Evolutionary conservation across 2,113 vertebrate genomes (phyloP), one percentile per base, ranked within the genome.

Genomic region (Asarcornis scutulata): DNA sequence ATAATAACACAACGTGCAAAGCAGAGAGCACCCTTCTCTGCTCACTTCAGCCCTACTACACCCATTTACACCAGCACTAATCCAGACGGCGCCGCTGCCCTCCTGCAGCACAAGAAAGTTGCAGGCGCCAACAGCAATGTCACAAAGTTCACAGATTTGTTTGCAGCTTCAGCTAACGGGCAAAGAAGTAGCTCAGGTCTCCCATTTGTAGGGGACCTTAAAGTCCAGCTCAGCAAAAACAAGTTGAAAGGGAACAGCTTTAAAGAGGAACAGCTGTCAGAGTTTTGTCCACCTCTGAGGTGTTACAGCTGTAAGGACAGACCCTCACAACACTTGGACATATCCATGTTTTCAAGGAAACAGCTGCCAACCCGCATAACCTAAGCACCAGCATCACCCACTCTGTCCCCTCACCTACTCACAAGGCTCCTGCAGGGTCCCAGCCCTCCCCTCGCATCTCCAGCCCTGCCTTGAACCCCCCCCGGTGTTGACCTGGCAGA

Each of bases 391-490:
- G 2, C 58, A 42, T 11, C 48, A 58, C 50, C 69, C 18, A 0
- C 17, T 2, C 27, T 1, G 9, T n/a, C 79, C 20, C 46, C 75
- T 71, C 66, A 25, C 23, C 75, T 8, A 0, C 1, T 13, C 0
- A 2, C 17, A 10, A 21, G 68, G 4, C 34, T n/a, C 55, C 74
- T 44, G 26, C 46, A 56, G 68, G 71, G 71, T 78, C 66, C 52
- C 7, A 42, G 21, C 3, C 44, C 60, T 48, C 25, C 9, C 6
- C 17, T 12, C 3, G 1, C 2, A 29, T 2, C 14, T 2, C 14
- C 3, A 21, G 34, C 32, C 62, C 46, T 10, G 21, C 6, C 26
- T 0, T 13, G 55, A 66, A 2, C 71, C 17, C 8, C 46, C 46
- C 71, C 42, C 20, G 5, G 1, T 2, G 71, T 7, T 26, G 8